A percentile compares a stretch with the other conserved stretches of the same genome.
Conservation (phyloP, 2,113 vertebrate species). For the Lepus timidus region DNA sequence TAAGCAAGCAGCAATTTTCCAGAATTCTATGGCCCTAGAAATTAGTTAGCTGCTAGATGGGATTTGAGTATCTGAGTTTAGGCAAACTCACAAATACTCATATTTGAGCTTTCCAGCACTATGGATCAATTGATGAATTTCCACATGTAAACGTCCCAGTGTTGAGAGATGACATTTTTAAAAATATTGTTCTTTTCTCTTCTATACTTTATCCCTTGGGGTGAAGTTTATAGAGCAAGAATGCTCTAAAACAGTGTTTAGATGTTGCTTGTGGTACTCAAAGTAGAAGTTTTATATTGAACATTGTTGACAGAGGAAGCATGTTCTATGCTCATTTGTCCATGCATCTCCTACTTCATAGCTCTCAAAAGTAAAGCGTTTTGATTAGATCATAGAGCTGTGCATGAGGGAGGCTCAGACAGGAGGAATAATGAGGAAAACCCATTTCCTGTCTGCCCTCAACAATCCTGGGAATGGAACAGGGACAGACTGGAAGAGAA, state of each 20-base stretch:
- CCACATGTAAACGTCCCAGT: neutral
- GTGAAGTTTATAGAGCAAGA: conserved; percentile 10
- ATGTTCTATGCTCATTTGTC: conserved; percentile 37
- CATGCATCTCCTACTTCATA: neutral
- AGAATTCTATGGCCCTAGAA: neutral
- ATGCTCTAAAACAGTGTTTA: neutral
- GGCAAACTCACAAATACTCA: no score
- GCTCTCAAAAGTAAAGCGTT: neutral
- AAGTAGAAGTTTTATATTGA: conserved; percentile 20
- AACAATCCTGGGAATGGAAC: neutral
- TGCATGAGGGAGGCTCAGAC: neutral
- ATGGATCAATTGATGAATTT: neutral
- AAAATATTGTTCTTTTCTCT: neutral
- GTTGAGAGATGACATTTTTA: neutral
- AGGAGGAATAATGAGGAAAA: neutral
- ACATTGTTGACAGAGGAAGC: neutral
- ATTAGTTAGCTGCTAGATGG: neutral
- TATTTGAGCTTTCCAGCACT: no score
- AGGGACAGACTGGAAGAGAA: neutral
- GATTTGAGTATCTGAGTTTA: neutral
- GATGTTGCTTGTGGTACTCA: neutral
- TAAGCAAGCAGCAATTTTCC: neutral
- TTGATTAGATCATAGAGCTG: neutral
- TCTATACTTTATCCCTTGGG: neutral
- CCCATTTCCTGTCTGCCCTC: neutral